phyloP scores from a whole-genome alignment of 1,140 invertebrate genomes.

The Epicauta chinensis region DNA sequence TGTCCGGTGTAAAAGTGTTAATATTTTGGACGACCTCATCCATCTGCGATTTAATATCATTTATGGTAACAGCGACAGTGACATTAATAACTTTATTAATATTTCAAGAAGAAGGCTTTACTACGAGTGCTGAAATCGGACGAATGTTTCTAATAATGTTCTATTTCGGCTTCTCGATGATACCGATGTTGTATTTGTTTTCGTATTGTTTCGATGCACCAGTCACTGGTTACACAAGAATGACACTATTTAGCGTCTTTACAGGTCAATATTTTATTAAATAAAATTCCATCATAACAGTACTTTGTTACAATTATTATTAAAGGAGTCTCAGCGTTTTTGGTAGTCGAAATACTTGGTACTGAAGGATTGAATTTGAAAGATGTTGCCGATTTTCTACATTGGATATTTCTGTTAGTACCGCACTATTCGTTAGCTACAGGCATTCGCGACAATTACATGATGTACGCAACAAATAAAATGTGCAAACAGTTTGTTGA shows the following conservation, averaged over 20 bases:
- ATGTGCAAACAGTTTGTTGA: constrained; percentile 13
- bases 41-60: constrained; percentile 71
- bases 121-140: no score
- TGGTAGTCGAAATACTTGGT: constrained; percentile 61
- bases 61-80: constrained; percentile 45
- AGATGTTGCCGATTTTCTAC: constrained; percentile 52
- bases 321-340: constrained; percentile 56
- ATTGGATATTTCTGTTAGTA: constrained; percentile 59
- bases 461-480: constrained; percentile 22
- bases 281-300: neutral
- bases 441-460: constrained; percentile 27
- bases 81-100: constrained; percentile 49
- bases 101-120: constrained; percentile 54
- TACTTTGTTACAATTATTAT: no score
- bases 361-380: constrained; percentile 50
- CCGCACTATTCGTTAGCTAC: constrained; percentile 63
- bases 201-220: constrained; percentile 57
- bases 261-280: constrained; percentile 48
- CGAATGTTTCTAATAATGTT: constrained; percentile 35
- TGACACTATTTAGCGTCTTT: constrained; percentile 62
- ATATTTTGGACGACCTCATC: constrained; percentile 66
- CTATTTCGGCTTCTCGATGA: constrained; percentile 44
- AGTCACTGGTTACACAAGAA: constrained; percentile 64
- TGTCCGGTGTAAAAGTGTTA: constrained; percentile 66
- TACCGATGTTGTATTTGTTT: constrained; percentile 55